Conservation (phyloP, 2,888 invertebrate genomes). For the Yponomeuta evonymella region DNA sequence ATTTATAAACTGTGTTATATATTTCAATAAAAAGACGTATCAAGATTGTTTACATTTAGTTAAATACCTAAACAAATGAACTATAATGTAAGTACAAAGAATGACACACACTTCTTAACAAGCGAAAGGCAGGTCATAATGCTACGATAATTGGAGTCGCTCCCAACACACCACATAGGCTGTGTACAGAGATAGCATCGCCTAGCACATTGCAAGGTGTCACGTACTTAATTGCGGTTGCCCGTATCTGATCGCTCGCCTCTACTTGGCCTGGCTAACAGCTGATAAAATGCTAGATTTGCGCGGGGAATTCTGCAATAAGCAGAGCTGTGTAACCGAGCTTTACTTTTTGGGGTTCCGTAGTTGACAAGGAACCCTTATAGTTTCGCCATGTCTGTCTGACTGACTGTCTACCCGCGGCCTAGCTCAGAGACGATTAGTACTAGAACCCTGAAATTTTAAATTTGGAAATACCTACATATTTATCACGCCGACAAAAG, state of each 20-base stretch:
- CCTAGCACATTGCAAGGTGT: slow-evolving; percentile 31
- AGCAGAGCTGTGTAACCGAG: not conserved
- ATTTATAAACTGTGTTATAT: no score
- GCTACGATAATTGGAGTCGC: slow-evolving; percentile 52
- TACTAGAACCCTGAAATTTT: no score
- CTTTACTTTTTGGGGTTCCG: not conserved
- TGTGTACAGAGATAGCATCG: slow-evolving; percentile 40
- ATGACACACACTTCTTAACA: not conserved
- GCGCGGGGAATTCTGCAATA: not conserved
- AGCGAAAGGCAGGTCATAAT: slow-evolving; percentile 1
- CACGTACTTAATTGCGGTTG: slow-evolving; percentile 70
- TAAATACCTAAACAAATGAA: no score
- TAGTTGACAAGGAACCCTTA: not conserved
- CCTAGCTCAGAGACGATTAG: no score
- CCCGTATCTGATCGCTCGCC: slow-evolving; percentile 15
- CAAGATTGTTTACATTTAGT: no score
- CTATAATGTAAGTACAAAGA: not conserved
- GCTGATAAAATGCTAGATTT: slow-evolving; percentile 1
- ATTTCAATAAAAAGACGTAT: no score
- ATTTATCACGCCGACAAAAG: no score
- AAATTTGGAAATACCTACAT: no score
- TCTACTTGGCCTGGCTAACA: not conserved
- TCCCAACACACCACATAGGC: slow-evolving; percentile 35
- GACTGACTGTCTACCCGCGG: no score
- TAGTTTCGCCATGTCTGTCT: no score